A percentile compares a stretch with the other conserved stretches of the same genome.
Evolutionary conservation across 2,888 invertebrate species (phyloP).

Genomic region (Bhutanitis thaidina): DNA sequence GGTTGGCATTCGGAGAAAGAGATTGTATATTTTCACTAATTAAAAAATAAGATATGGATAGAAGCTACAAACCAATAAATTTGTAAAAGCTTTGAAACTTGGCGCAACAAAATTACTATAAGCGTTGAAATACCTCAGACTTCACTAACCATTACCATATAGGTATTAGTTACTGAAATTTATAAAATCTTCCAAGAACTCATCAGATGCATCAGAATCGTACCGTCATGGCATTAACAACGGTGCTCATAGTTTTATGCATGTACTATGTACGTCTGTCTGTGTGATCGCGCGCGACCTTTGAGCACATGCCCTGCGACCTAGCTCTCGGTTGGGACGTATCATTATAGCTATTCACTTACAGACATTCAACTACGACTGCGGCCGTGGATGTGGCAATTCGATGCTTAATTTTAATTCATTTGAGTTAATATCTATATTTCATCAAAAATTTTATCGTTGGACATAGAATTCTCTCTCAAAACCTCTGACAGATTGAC

Average conservation of each 20-base stretch:
- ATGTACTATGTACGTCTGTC: constrained; percentile 28
- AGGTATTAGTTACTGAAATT: not conserved
- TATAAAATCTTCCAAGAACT: not conserved
- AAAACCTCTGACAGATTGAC: too few species aligned
- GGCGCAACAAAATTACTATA: too few species aligned
- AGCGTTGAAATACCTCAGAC: too few species aligned
- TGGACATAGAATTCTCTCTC: too few species aligned
- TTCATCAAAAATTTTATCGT: too few species aligned
- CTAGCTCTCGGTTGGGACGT: constrained; percentile 51
- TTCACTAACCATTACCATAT: too few species aligned
- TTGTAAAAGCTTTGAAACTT: too few species aligned
- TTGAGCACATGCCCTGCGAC: constrained; percentile 50
- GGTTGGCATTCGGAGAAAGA: too few species aligned
- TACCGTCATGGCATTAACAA: constrained; percentile 8
- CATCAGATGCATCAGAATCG: not conserved
- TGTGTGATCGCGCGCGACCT: constrained; percentile 49
- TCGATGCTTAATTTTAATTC: not conserved
- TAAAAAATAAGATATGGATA: too few species aligned
- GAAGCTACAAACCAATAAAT: too few species aligned
- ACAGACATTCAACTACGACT: constrained; percentile 20
- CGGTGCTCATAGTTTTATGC: constrained; percentile 6
- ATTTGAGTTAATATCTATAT: not conserved
- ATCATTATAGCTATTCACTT: constrained; percentile 52
- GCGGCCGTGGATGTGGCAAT: constrained; percentile 31
- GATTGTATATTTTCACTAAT: too few species aligned